Evolutionary conservation across 2,113 vertebrate species (phyloP), one percentile per base, ranked within the genome.

Genomic region (Sander lucioperca): DNA sequence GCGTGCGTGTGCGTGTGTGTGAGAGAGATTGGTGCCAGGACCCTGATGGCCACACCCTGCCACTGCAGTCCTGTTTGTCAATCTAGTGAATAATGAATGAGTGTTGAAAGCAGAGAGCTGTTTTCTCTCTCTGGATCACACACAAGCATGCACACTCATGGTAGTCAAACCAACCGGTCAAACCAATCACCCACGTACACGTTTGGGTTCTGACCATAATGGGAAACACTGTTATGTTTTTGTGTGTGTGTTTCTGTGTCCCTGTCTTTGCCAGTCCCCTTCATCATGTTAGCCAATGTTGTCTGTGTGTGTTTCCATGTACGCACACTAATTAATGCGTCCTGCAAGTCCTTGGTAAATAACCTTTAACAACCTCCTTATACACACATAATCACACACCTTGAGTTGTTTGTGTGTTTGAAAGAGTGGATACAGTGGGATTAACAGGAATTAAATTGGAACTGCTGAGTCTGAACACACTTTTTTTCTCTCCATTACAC

Each of bases 71-170:
- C 80, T 89, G 56, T 66, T 71, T 63, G 33, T 78, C 62, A 54
- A 63, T 77, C 83, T 78, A n/a, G 27, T 91, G 83, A 94, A 92
- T 92, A 90, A 93, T 93, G 30, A 82, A 93, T 93, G 75, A 88
- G 76, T 63, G 23, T 58, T 76, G 82, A 79, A 86, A 82, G 85
- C 80, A 79, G 79, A 30, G 77, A 74, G 74, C 36, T 80, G 86
- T 86, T 87, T 72, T 86, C 73, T 78, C 50, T 50, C 71, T 57
- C 25, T 48, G 2, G 50, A 80, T 81, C 79, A 74, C 81, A 88
- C 71, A 86, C 63, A 65, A 36, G 45, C 50, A 5, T 27, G 39
- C 50, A 73, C 30, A 39, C 64, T 25, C 27, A 57, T 36, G 80
- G 65, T 18, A 74, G 51, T 43, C 39, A 43, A 43, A 68, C 39